Percentiles rank a stretch among this genome's conserved stretches.
These are phyloP conservation scores for Carcinoscorpius rotundicauda DNA, from an alignment of 1,140 invertebrate species.

Conservation along the genomic window DNA sequence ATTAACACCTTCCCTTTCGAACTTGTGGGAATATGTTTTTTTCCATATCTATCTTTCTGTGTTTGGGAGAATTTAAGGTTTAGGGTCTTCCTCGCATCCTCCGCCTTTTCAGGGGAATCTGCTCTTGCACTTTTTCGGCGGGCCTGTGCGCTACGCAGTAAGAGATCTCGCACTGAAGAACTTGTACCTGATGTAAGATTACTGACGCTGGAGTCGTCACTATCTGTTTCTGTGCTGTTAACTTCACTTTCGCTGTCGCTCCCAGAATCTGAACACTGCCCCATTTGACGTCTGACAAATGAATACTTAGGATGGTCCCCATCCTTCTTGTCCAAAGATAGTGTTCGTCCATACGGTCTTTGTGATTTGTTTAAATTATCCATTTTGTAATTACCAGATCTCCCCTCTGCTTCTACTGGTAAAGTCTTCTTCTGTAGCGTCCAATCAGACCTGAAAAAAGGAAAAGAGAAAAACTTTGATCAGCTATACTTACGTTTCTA, in stretches of 20 bases:
- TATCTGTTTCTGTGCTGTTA: constrained; percentile 7
- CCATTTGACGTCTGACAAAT: too few relatives aligned
- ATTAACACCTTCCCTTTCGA: background rate
- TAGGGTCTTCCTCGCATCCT: too few relatives aligned
- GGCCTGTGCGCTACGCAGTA: constrained; percentile 16
- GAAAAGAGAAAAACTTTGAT: background rate
- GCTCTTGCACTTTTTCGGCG: constrained; percentile 6
- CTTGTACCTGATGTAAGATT: constrained; percentile 5
- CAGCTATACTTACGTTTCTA: too few relatives aligned
- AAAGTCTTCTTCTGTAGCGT: constrained; percentile 2
- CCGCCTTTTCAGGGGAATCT: too few relatives aligned
- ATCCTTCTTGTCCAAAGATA: too few relatives aligned
- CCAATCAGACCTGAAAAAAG: constrained; percentile 1
- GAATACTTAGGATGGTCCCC: too few relatives aligned
- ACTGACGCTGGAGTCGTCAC: background rate
- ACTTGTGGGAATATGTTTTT: background rate
- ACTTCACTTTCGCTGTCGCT: constrained; percentile 4
- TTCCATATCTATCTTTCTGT: too few relatives aligned
- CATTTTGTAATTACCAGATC: too few relatives aligned
- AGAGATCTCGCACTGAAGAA: constrained; percentile 14
- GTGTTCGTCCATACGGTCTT: too few relatives aligned
- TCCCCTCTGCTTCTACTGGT: background rate
- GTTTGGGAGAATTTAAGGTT: too few relatives aligned
- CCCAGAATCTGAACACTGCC: background rate
- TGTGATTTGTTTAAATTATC: too few relatives aligned